Evolutionary conservation across 2,797 vertebrate species (phyloP), one percentile per base, ranked within the genome.

Genomic region (Helarctos malayanus): DNA sequence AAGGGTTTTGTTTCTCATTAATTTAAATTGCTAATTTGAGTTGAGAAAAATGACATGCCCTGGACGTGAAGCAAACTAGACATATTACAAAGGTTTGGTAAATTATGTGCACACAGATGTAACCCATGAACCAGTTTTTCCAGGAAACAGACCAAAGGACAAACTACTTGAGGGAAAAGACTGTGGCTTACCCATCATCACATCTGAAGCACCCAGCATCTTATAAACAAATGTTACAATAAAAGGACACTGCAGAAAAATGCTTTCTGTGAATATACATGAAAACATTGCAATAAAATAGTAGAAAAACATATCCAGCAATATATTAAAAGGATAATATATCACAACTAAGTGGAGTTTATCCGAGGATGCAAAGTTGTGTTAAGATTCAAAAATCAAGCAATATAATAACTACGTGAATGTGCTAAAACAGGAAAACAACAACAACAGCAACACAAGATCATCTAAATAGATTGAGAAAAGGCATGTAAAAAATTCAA

Each of bases 21-120:
- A 88, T 35, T 76, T 68, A 54, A 93, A 69, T 93, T 88, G 41
- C 12, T 21, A 49, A 41, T 56, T 38, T 49, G 25, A 80, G 12
- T 63, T 84, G 79, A 89, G n/a, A 18, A 89, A 84, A 95, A 89
- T 57, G 23, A 92, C 75, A 68, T 57, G 8, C 14, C 73, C n/a
- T 73, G 25, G 35, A 95, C 11, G 29, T 29, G 65, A 38, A 52
- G 7, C 45, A 38, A 80, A 80, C 1, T 35, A 7, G 16, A 75
- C 13, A 73, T 35, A 68, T 59, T 80, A 81, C 23, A 57, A 80
- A 45, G 41, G 45, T 49, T 35, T 59, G 1, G 73, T 68, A 61
- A 94, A 81, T 52, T 73, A 41, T 29, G 16, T n/a, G 2, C 32
- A 23, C 57, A 59, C 1, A 68, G 38, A 59, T 65, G 41, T n/a